These are phyloP conservation scores for Papilio dardanus DNA, from an alignment of 1,140 invertebrate genomes.

Conservation along the genomic window DNA sequence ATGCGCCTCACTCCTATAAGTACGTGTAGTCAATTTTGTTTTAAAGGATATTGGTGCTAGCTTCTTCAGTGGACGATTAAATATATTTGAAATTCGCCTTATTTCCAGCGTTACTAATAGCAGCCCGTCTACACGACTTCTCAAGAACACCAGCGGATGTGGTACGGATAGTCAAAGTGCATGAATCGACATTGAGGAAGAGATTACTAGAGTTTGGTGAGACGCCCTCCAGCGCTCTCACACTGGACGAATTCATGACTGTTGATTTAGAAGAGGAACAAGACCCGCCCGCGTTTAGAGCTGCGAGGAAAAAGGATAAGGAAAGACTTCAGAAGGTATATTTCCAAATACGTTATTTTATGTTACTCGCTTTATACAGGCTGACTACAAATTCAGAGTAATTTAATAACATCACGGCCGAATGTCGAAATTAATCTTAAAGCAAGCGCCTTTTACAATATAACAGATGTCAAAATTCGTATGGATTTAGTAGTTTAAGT, in stretches of 20 bases:
- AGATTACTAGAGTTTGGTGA: slow-evolving; percentile 97
- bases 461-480: too few relatives aligned
- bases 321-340: slow-evolving; percentile 89
- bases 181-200: slow-evolving; percentile 96
- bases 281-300: slow-evolving; percentile 97
- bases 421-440: too few relatives aligned
- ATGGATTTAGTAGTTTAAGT: too few relatives aligned
- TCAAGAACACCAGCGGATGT: slow-evolving; percentile 94
- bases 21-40: too few relatives aligned
- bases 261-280: slow-evolving; percentile 98
- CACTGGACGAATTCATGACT: slow-evolving; percentile 98
- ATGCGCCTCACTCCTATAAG: too few relatives aligned
- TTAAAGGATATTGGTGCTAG: too few relatives aligned
- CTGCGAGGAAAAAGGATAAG: slow-evolving; percentile 92
- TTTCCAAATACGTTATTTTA: neutral
- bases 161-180: slow-evolving; percentile 97
- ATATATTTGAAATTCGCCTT: neutral
- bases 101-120: slow-evolving; percentile 93
- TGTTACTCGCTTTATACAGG: too few relatives aligned
- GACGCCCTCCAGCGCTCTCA: slow-evolving; percentile 94
- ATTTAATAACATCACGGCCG: too few relatives aligned
- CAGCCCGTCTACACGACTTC: slow-evolving; percentile 96
- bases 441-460: too few relatives aligned
- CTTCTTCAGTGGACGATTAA: neutral
- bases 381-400: too few relatives aligned